These are phyloP conservation scores for Tamias sibiricus DNA, from an alignment of 2,113 vertebrate genomes.

Conservation along the genomic window DNA sequence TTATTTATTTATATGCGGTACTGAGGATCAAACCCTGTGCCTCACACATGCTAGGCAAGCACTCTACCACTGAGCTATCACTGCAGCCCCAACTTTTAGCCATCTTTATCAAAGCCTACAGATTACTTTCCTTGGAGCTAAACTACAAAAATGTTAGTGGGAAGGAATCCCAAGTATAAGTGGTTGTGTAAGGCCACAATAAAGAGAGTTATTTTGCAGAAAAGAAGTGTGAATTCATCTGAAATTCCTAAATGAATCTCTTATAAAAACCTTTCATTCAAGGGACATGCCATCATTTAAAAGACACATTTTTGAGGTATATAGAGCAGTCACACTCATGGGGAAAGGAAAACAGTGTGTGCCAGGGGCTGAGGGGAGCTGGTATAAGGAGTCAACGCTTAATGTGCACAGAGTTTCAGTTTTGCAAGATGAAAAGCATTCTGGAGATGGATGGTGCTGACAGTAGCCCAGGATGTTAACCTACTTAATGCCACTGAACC, in stretches of 20 bases:
- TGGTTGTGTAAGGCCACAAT: neutral
- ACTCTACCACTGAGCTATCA: too few species aligned
- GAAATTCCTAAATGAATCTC: neutral
- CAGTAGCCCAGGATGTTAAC: too few species aligned
- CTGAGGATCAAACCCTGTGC: too few species aligned
- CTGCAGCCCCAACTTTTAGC: neutral
- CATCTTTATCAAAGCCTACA: neutral
- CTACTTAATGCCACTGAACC: neutral
- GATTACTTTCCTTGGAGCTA: conserved; percentile 1
- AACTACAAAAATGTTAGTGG: conserved; percentile 31
- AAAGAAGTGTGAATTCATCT: neutral
- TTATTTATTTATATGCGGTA: too few species aligned
- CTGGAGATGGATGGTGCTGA: neutral
- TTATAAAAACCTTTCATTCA: neutral
- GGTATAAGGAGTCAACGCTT: neutral
- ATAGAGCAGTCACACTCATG: neutral
- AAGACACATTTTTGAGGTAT: neutral
- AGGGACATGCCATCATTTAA: neutral
- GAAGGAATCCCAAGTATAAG: neutral
- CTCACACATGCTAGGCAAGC: too few species aligned
- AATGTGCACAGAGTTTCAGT: neutral
- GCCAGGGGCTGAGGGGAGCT: accelerated
- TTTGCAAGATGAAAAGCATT: neutral
- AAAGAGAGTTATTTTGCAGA: neutral
- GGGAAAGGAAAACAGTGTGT: neutral